phyloP scores from a whole-genome alignment of 2,888 invertebrate genomes.

The Diachrysia chrysitis region DNA sequence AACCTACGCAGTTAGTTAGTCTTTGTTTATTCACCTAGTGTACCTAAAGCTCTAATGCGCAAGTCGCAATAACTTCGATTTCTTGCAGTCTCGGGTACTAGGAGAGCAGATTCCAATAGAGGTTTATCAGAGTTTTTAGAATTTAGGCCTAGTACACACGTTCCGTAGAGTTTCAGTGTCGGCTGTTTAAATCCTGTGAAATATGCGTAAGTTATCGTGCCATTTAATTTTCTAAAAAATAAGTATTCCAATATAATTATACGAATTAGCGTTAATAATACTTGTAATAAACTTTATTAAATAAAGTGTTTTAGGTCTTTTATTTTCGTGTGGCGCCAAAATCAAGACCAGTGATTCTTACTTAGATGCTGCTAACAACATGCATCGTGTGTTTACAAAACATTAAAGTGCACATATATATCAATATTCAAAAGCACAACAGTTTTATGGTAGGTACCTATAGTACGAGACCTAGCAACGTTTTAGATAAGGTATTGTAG shows the following conservation, averaged over 20 bases:
- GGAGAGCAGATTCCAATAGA: constrained; percentile 29
- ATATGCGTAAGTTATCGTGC: background rate
- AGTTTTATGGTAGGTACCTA: no score
- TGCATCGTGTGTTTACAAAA: no score
- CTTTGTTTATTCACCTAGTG: constrained; percentile 18
- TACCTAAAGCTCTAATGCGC: constrained; percentile 30
- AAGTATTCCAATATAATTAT: no score
- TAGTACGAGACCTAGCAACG: no score
- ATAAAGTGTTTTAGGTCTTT: no score
- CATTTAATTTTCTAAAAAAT: background rate
- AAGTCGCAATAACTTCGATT: constrained; percentile 46
- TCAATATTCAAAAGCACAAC: no score
- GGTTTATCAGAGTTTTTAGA: constrained; percentile 7
- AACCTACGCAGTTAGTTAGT: constrained; percentile 2
- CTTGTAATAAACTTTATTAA: background rate
- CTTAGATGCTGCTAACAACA: no score
- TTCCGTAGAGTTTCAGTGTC: background rate
- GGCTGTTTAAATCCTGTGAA: background rate
- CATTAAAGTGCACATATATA: no score
- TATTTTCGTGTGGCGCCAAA: no score
- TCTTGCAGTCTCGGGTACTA: constrained; percentile 37
- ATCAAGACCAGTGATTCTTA: no score
- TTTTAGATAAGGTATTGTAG: no score
- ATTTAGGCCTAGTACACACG: constrained; percentile 9
- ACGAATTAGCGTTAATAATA: no score